Base-by-base conservation (phyloP, 1,140 invertebrate genomes). In the Lamellibrachia luymesi region DNA sequence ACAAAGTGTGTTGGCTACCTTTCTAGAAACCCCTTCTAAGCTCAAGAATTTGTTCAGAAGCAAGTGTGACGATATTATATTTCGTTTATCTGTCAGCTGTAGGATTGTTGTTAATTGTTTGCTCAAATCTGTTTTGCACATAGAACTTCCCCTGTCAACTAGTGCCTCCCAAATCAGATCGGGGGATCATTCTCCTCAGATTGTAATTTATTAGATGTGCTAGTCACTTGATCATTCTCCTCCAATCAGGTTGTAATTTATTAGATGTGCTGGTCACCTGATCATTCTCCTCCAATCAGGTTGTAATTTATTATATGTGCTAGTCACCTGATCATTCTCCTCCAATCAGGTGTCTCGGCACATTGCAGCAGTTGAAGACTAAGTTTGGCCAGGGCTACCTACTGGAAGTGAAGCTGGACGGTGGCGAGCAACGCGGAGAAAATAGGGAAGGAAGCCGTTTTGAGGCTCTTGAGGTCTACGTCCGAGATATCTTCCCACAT, bases 401-500 rank as follows among this genome's bases (percentile, higher is more conserved):
- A 10, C 94, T 97, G 0, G 95, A 95, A 22, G 95, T 97, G 2
- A 95, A 96, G 93, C 94, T 96, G 97, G 96, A 4, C 96, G 96
- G 2, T 97, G 96, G 4, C 96, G 96, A 64, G 95, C 95, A 0
- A 96, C 96, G 50, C 95, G 64, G 64, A 80, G 64, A 80, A 4
- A 22, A 22, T 17, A 22, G 96, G 38, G 96, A 96, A 92, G 94
- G 96, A 52, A 93, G 93, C 13, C 92, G 93, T 13, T 90, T 80
- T 50, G 50, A 92, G 27, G 49, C 27, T 50, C 49, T 93, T 13
- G 90, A 92, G 52, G 49, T 56, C 56, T 49, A 25, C 49, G 56
- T 94, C 25, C 93, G 94, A 50, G 51, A 92, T 80, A 92, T 97
- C 91, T 98, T 98, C 96, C 97, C 97, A 0, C 97, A 97, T n/a